Evolutionary conservation across 2,113 vertebrate genomes (phyloP), one percentile per base, ranked within the genome.

Genomic region (Notarius lentiginosus): DNA sequence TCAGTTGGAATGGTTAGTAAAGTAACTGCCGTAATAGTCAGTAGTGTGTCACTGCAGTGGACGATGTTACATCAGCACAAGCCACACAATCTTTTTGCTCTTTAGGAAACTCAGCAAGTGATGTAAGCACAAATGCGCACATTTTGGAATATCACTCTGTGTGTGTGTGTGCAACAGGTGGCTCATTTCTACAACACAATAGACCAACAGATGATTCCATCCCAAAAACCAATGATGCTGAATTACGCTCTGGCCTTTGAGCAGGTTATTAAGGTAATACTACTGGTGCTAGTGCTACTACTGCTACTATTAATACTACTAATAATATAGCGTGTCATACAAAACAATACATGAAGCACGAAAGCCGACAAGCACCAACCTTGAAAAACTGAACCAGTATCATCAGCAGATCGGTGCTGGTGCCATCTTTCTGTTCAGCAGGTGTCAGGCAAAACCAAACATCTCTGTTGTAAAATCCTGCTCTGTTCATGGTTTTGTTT

Each of bases 131-230:
- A 41, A 41, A 41, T 2, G 34, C 3, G 34, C 34, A 53, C 24
- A 41, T 27, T 14, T 61, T 49, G 18, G 41, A 18, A 18, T 24
- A 41, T 34, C 8, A 30, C 34, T 41, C 2, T 41, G 34, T 65
- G 56, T 58, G 41, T 68, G 14, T 41, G 58, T 68, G 14, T 80
- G 18, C 83, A 86, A 30, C 92, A 99, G 98, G 97, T 99, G 90
- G 98, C 98, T 22, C 96, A 99, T 94, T 99, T 99, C 94, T 99
- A 99, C 93, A 99, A 99, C 94, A 98, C 97, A 73, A 99, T 99
- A 47, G 97, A 99, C 93, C 97, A 98, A 85, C 98, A 99, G 93
- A 99, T 99, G 98, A 99, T 99, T 94, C 95, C 94, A n/a, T 98
- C 97, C 91, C 98, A 99, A 90, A 97, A 96, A 86, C 98, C 98